Evolutionary conservation across 1,140 invertebrate genomes (phyloP).

Genomic region (Medauroidea extradentata): DNA sequence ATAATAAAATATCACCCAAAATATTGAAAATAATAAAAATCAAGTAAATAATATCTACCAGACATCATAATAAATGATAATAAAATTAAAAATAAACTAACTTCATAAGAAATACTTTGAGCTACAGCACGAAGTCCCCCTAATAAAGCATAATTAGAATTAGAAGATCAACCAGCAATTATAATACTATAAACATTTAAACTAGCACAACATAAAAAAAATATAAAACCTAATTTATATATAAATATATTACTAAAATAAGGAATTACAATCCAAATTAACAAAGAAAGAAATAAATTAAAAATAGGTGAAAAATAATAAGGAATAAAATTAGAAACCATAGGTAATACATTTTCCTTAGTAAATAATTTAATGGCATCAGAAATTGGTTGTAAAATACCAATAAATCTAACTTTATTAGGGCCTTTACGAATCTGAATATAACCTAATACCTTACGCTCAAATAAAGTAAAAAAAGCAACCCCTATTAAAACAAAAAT

Average conservation of each 20-base stretch:
- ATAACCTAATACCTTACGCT: constrained; percentile 61
- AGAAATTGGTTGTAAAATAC: constrained; percentile 59
- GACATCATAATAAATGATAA: too few relatives aligned
- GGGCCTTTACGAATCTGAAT: constrained; percentile 66
- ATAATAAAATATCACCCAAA: too few relatives aligned
- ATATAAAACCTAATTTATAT: constrained; percentile 38
- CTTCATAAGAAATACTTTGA: too few relatives aligned
- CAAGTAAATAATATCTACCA: too few relatives aligned
- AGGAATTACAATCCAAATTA: constrained; percentile 49
- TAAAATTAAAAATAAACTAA: too few relatives aligned
- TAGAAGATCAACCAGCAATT: too few relatives aligned
- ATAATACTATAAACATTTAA: too few relatives aligned
- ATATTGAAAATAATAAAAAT: too few relatives aligned
- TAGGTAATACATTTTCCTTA: constrained; percentile 50
- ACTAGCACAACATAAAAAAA: too few relatives aligned
- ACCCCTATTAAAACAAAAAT: constrained; percentile 54
- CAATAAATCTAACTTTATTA: constrained; percentile 57
- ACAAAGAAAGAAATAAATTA: constrained; percentile 50
- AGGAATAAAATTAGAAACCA: constrained; percentile 46
- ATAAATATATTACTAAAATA: constrained; percentile 40
- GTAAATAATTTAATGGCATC: constrained; percentile 64
- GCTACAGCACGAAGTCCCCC: too few relatives aligned
- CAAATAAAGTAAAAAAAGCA: constrained; percentile 63
- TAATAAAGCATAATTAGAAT: too few relatives aligned
- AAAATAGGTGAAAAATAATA: constrained; percentile 55